Evolutionary conservation across 2,797 vertebrate species (phyloP).

Genomic region (Mormyrus proboscirostris): DNA sequence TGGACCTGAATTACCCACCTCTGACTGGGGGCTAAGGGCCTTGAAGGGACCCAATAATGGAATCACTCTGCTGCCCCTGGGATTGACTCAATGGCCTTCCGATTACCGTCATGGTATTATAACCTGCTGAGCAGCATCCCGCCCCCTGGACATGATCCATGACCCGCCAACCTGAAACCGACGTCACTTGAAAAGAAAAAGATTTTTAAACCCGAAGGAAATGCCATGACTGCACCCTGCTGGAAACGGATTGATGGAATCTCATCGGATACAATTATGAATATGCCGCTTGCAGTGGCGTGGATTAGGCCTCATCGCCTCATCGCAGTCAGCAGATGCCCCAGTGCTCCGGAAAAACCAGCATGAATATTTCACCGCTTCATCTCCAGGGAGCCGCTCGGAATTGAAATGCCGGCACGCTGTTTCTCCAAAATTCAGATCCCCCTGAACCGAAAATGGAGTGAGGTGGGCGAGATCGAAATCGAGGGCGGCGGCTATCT

Average conservation of each 20-base stretch:
- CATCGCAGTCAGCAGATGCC: constrained; percentile 15
- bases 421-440: constrained; percentile 3
- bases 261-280: not conserved
- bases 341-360: not conserved
- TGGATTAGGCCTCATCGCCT: not conserved
- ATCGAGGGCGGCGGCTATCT: not conserved
- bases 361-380: constrained; percentile 18
- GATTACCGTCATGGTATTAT: not conserved
- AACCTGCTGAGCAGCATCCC: not conserved
- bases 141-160: not conserved
- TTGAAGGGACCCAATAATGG: not conserved
- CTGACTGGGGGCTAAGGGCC: not conserved
- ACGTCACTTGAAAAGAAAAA: not conserved
- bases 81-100: not conserved
- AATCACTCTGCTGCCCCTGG: not conserved
- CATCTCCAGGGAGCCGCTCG: not conserved
- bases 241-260: not conserved
- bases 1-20: not conserved
- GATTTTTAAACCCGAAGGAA: not conserved
- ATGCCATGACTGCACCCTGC: not conserved
- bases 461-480: not conserved
- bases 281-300: not conserved
- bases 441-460: not conserved
- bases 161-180: not conserved
- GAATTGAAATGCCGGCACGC: not conserved